Percentiles rank a stretch among this genome's conserved stretches.
These are phyloP conservation scores for Amiota communis DNA, from an alignment of 2,888 invertebrate genomes.

Conservation along the genomic window DNA sequence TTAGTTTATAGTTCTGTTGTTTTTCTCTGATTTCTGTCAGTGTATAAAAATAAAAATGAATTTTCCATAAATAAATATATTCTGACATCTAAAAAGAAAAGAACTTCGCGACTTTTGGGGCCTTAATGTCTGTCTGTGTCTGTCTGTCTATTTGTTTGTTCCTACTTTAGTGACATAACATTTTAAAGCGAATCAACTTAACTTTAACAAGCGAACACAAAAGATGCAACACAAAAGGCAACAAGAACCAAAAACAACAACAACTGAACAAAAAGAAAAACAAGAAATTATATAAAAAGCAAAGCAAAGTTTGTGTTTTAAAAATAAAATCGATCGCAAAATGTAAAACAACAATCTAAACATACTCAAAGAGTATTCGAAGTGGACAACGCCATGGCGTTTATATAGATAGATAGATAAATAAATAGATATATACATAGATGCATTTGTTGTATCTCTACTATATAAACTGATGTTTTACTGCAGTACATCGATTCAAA, in stretches of 20 bases:
- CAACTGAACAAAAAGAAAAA: slow-evolving; percentile 10
- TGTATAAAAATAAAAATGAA: slow-evolving; percentile 8
- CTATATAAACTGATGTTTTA: not conserved
- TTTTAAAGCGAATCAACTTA: too few relatives aligned
- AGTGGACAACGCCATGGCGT: not conserved
- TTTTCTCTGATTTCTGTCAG: not conserved
- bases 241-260: too few relatives aligned
- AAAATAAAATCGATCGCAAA: slow-evolving; percentile 33
- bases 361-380: not conserved
- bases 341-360: not conserved
- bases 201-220: too few relatives aligned
- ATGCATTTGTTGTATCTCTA: slow-evolving; percentile 11
- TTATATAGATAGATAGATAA: not conserved
- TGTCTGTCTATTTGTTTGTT: too few relatives aligned
- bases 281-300: slow-evolving; percentile 26
- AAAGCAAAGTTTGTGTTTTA: slow-evolving; percentile 29
- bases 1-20: too few relatives aligned
- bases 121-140: not conserved
- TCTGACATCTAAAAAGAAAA: not conserved
- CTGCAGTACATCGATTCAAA: not conserved
- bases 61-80: not conserved
- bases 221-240: too few relatives aligned
- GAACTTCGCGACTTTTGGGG: not conserved
- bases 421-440: not conserved
- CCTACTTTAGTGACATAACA: too few relatives aligned